Evolutionary conservation across 2,113 vertebrate genomes (phyloP).

Genomic region (Oplegnathus fasciatus): DNA sequence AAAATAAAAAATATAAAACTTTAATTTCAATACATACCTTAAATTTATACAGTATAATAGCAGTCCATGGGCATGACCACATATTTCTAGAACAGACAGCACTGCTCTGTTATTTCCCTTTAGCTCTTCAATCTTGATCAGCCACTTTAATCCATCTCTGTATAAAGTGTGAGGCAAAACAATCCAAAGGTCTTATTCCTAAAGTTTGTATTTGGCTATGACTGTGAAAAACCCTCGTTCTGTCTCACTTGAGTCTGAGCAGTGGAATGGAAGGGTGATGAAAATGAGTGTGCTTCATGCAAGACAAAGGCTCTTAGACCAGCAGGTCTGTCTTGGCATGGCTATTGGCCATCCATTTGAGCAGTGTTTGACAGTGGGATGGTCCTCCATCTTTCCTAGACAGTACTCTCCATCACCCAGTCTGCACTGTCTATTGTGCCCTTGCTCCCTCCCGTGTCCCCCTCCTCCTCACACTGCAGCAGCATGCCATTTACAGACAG

Average conservation of each 20-base stretch:
- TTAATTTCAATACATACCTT: constrained; percentile 67
- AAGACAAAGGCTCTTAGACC: constrained; percentile 30
- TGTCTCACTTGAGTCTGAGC: constrained; percentile 11
- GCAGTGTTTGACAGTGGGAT: constrained; percentile 31
- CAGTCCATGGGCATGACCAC: constrained; percentile 11
- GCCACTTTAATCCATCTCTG: constrained; percentile 16
- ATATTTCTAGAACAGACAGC: background rate
- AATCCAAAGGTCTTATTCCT: constrained; percentile 5
- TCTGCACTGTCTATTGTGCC: constrained; percentile 90
- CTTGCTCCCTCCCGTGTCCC: constrained; percentile 86
- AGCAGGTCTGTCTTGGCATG: constrained; percentile 34
- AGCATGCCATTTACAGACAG: constrained; percentile 94
- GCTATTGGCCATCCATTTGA: background rate
- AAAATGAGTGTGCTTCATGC: constrained; percentile 48
- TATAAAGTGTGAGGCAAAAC: constrained; percentile 34
- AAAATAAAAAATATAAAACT: constrained; percentile 76
- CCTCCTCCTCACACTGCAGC: constrained; percentile 90
- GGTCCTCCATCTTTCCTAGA: constrained; percentile 80
- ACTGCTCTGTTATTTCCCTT: background rate
- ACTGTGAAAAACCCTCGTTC: constrained; percentile 1
- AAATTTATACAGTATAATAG: constrained; percentile 73
- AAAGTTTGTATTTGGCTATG: constrained; percentile 33
- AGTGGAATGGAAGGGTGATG: background rate
- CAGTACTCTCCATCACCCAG: constrained; percentile 98
- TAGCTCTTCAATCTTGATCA: background rate